Evolutionary conservation across 2,888 invertebrate genomes (phyloP), one percentile per base, ranked within the genome.

Genomic region (Apodemia mormo): DNA sequence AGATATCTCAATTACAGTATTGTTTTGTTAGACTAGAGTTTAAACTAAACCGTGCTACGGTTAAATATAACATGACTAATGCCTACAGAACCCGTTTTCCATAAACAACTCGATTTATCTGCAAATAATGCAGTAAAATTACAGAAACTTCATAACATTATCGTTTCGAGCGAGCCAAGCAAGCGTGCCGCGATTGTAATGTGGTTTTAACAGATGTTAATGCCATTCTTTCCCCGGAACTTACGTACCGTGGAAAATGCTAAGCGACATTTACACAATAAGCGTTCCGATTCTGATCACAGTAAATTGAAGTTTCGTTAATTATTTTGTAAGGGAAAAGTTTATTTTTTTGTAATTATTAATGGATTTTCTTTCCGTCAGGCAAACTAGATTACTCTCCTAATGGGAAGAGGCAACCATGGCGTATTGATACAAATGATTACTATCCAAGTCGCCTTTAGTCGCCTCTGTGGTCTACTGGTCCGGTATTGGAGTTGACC

Each of bases 171-270:
- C 74, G 74, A 72, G 74, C 75, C 86, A 84, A 40, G 87, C 83
- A 82, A 86, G 85, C 90, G 87, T 87, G 84, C 80, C 85, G 82
- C 61, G 61, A 37, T 75, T 78, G 79, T 92, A 92, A 92, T 92
- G 92, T 89, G 65, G 78, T 92, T 92, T 92, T 92, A 92, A 92
- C 90, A 84, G 85, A 88, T 87, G 90, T 77, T 90, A 91, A 92
- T 92, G 89, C 78, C 81, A 79, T 83, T 82, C 83, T 83, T 82
- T 80, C 80, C 80, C 79, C 76, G 74, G 75, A 75, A 76, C 71
- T 77, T 74, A 61, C 61, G 61, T 61, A 61, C 75, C 77, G 76
- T 77, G 77, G 79, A 78, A 79, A 82, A 82, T 77, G 33, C 61
- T 61, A 61, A 61, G 61, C 61, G 61, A 61, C 61, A 61, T 33